A percentile compares a stretch with the other conserved stretches of the same genome.
These are phyloP conservation scores for Drosophila mimetica DNA, from an alignment of 2,888 invertebrate species.

Conservation along the genomic window DNA sequence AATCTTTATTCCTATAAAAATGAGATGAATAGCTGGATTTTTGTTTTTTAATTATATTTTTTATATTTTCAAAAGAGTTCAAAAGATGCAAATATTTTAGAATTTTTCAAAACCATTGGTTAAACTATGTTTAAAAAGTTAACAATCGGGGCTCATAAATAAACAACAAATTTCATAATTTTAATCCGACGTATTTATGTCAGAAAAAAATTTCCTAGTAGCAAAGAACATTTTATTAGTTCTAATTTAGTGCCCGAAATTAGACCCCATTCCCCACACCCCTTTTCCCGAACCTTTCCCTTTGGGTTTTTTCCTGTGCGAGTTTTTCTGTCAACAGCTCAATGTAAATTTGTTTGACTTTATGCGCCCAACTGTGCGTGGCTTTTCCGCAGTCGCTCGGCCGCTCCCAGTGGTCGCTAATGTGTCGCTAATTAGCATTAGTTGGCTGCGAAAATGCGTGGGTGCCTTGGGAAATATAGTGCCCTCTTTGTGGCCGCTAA, in stretches of 20 bases:
- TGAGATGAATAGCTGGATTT: too few relatives aligned
- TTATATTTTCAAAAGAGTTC: too few relatives aligned
- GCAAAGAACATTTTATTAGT: too few relatives aligned
- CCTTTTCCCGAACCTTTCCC: background rate
- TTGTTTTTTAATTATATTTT: too few relatives aligned
- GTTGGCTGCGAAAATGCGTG: conserved; percentile 33
- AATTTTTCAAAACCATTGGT: too few relatives aligned
- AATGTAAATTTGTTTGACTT: conserved; percentile 57
- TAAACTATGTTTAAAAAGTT: background rate
- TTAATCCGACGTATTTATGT: too few relatives aligned
- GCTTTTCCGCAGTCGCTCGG: conserved; percentile 39
- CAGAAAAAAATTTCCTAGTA: too few relatives aligned
- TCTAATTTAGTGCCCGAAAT: too few relatives aligned
- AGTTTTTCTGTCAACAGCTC: conserved; percentile 13
- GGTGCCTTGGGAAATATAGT: conserved; percentile 6
- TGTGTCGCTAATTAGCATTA: conserved; percentile 70
- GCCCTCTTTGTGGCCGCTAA: conserved; percentile 9
- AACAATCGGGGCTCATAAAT: too few relatives aligned
- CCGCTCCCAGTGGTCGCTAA: conserved; percentile 67
- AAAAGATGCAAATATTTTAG: too few relatives aligned
- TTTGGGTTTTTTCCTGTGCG: background rate
- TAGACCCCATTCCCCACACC: background rate
- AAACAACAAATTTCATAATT: too few relatives aligned
- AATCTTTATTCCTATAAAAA: too few relatives aligned
- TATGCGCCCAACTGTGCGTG: conserved; percentile 47